Evolutionary conservation across 2,888 invertebrate genomes (phyloP), one percentile per base, ranked within the genome.

Genomic region (Hemistola chrysoprasaria): DNA sequence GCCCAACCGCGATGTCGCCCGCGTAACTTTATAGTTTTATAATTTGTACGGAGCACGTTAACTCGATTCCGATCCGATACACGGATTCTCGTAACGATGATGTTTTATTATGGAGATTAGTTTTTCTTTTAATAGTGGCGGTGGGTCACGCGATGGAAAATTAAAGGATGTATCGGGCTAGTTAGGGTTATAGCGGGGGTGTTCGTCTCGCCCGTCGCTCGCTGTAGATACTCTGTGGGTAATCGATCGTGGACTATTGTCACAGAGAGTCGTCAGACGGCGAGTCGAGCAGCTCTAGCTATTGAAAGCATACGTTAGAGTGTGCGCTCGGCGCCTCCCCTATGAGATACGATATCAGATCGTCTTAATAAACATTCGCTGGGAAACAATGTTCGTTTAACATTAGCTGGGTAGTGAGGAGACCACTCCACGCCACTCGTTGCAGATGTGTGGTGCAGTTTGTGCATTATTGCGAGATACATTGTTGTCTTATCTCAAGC

Each of bases 281-380:
- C 53, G 57, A 47, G 44, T 56, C 53, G 57, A 47, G 44, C 56
- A 51, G 43, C 43, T 56, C 53, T 53, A 50, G 70, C 66, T 4
- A 81, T 83, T 83, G 70, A 78, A 68, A 68, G 72, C 82, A 81
- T 67, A 82, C 84, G 82, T 76, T 78, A 74, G 78, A 72, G 71
- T 72, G n/a, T 67, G 72, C 2, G 16, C 16, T 57, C 71, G 77
- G 63, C 74, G 65, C 70, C 70, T 72, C 78, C 78, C 75, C 76
- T 73, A 78, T 65, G 76, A 72, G 78, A 81, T 80, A 78, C 65
- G 72, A 55, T 86, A 87, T 87, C 86, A 72, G 86, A 87, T 87
- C 77, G 78, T 83, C 87, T 86, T 87, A 86, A 83, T 86, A 85
- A 85, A 85, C 86, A 85, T 82, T 82, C 63, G 77, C 68, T 62